Evolutionary conservation across 2,797 vertebrate genomes (phyloP).

Genomic region (Pipistrellus pipistrellus): DNA sequence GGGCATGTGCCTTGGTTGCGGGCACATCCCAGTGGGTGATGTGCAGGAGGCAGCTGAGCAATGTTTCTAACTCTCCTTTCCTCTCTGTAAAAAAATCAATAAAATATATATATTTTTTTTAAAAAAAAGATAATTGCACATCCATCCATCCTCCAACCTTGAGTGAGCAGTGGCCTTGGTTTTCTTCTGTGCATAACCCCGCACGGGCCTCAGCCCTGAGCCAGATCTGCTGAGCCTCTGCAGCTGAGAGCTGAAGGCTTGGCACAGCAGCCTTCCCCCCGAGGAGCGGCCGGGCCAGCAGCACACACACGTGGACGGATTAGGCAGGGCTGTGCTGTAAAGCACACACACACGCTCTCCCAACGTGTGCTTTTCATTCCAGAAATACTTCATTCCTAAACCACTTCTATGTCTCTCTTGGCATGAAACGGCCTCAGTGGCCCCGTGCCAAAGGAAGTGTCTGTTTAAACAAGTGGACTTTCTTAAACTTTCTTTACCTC

Average conservation of each 20-base stretch:
- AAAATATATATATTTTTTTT: too few relatives aligned
- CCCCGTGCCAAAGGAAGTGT: slow-evolving; percentile 64
- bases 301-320: slow-evolving; percentile 59
- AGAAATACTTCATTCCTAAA: slow-evolving; percentile 74
- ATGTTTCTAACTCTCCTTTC: too few relatives aligned
- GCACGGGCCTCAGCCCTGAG: neutral
- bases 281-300: neutral
- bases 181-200: slow-evolving; percentile 23
- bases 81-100: too few relatives aligned
- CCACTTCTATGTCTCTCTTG: slow-evolving; percentile 61
- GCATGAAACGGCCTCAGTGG: slow-evolving; percentile 55
- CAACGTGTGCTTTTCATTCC: slow-evolving; percentile 73
- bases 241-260: neutral
- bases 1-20: too few relatives aligned
- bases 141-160: neutral
- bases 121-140: too few relatives aligned
- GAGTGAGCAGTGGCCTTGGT: neutral
- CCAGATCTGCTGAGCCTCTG: neutral
- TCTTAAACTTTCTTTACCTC: slow-evolving; percentile 63
- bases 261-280: neutral
- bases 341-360: slow-evolving; percentile 56
- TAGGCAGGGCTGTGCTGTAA: slow-evolving; percentile 36
- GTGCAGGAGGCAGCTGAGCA: too few relatives aligned
- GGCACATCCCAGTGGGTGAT: too few relatives aligned
- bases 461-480: slow-evolving; percentile 61